Percentiles rank a stretch among this genome's conserved stretches.
phyloP scores from a whole-genome alignment of 2,797 vertebrate species.

The Todus mexicanus region DNA sequence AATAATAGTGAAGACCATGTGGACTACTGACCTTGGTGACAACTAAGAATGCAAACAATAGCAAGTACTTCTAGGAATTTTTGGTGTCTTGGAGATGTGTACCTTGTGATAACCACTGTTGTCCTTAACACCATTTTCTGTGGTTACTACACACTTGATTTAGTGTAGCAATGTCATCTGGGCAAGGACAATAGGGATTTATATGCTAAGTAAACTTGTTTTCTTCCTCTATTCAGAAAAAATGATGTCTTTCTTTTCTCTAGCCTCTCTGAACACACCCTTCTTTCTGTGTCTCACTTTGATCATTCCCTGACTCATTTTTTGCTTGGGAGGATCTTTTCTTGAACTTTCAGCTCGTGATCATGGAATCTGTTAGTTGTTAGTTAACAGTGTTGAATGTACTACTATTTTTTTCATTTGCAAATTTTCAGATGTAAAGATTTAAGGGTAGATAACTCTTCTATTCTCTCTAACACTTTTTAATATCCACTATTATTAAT shows the following conservation, averaged over 20 bases:
- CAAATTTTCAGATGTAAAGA: background rate
- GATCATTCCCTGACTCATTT: background rate
- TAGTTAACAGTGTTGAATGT: background rate
- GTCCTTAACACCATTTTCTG: background rate
- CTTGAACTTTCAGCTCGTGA: background rate
- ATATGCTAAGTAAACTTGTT: background rate
- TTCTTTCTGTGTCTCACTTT: background rate
- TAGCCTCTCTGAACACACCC: accelerated
- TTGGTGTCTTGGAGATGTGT: background rate
- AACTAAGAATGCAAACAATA: background rate
- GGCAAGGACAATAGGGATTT: background rate
- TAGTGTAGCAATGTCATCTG: background rate
- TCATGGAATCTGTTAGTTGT: background rate
- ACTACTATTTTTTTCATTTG: background rate
- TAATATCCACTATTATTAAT: background rate
- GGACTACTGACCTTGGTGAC: background rate
- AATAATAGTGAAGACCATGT: too few species aligned
- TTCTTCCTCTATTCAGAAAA: background rate
- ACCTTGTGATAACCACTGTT: background rate
- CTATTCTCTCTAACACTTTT: background rate
- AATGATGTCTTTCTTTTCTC: accelerated
- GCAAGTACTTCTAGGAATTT: background rate
- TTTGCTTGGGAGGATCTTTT: background rate
- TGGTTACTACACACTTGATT: background rate
- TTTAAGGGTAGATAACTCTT: background rate